Percentiles rank a stretch among this genome's conserved stretches.
phyloP scores from a whole-genome alignment of 2,113 vertebrate species.

The Reinhardtius hippoglossoides region DNA sequence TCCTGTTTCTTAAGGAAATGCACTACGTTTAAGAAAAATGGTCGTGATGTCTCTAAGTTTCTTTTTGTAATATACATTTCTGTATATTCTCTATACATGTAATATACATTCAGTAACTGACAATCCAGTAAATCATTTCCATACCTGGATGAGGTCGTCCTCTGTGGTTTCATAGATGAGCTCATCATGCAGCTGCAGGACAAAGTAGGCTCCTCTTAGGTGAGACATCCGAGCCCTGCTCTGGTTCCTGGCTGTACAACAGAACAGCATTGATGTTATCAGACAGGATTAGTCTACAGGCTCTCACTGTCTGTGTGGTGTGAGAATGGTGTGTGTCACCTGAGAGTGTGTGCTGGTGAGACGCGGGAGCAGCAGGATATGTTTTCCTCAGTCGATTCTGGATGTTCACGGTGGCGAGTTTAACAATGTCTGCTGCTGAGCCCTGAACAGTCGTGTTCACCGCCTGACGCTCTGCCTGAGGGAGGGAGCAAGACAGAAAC shows the following conservation, averaged over 20 bases:
- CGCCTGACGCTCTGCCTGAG: constrained; percentile 94
- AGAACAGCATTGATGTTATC: neutral
- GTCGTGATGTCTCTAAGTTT: neutral
- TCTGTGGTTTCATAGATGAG: constrained; percentile 95
- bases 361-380: constrained; percentile 80
- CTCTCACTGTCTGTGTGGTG: neutral
- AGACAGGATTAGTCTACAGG: neutral
- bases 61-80: neutral
- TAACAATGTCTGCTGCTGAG: constrained; percentile 96
- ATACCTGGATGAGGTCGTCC: constrained; percentile 92
- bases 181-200: constrained; percentile 96
- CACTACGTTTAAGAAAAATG: neutral
- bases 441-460: constrained; percentile 97
- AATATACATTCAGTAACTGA: neutral
- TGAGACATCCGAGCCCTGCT: constrained; percentile 41
- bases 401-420: constrained; percentile 94
- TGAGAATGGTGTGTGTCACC: constrained; percentile 36
- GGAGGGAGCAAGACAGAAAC: neutral
- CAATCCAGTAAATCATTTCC: neutral
- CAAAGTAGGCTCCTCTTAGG: constrained; percentile 88
- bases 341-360: constrained; percentile 84
- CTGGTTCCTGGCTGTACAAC: constrained; percentile 32
- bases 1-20: neutral
- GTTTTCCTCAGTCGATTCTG: constrained; percentile 85
- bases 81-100: too few species aligned